These are phyloP conservation scores for Drosophila koepferae DNA, from an alignment of 2,888 invertebrate genomes.

Conservation along the genomic window DNA sequence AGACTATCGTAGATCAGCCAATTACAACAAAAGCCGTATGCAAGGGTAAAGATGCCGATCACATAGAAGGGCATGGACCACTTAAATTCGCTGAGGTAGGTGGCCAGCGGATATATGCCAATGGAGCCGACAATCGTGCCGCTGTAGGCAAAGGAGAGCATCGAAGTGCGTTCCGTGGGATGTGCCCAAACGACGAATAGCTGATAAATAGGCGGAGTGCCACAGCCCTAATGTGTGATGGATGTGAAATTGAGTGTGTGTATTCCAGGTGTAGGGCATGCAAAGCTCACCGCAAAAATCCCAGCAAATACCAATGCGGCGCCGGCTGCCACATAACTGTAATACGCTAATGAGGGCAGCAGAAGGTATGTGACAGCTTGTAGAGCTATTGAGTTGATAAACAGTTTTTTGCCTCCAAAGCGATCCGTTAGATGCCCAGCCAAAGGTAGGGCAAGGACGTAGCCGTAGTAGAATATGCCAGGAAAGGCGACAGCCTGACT, in stretches of 20 bases:
- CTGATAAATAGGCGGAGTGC: conserved; percentile 83
- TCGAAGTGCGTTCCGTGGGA: conserved; percentile 83
- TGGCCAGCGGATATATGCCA: conserved; percentile 87
- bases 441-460: conserved; percentile 83
- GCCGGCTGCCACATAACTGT: conserved; percentile 83
- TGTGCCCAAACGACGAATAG: conserved; percentile 85
- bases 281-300: conserved; percentile 84
- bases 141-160: conserved; percentile 84
- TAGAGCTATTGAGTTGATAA: conserved; percentile 80
- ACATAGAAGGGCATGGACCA: conserved; percentile 88
- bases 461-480: conserved; percentile 87
- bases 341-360: conserved; percentile 85
- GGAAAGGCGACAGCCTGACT: conserved; percentile 86
- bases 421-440: conserved; percentile 85
- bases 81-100: conserved; percentile 87
- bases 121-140: conserved; percentile 85
- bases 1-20: conserved; percentile 86
- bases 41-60: conserved; percentile 80
- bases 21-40: conserved; percentile 68
- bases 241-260: neutral
- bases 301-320: conserved; percentile 85
- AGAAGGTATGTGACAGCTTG: conserved; percentile 85
- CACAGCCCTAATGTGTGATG: conserved; percentile 75
- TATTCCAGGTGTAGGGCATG: neutral
- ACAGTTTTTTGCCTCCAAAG: conserved; percentile 84